phyloP scores from a whole-genome alignment of 2,797 vertebrate species.

The Sebastiscus albofasciatus region DNA sequence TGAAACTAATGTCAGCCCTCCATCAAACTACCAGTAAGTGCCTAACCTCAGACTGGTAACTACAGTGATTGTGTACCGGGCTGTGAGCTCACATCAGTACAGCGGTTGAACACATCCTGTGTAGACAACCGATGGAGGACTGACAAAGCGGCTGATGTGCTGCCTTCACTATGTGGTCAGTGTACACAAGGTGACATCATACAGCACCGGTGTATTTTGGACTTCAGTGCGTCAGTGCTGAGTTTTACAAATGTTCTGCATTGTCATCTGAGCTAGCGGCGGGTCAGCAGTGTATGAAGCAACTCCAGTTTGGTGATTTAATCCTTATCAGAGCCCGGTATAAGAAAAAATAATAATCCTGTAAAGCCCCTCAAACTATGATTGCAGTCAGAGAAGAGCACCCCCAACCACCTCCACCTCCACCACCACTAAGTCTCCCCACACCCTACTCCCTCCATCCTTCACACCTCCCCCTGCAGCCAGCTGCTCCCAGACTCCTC shows the following conservation, averaged over 20 bases:
- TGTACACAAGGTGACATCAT: background rate
- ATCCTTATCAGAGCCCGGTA: slow-evolving; percentile 4
- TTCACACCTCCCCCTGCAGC: slow-evolving; percentile 45
- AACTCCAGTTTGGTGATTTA: slow-evolving; percentile 19
- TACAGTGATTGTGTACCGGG: background rate
- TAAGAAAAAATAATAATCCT: background rate
- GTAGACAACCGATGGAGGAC: background rate
- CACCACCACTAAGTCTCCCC: background rate
- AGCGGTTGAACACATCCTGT: background rate
- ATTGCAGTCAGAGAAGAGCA: slow-evolving; percentile 21
- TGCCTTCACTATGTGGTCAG: background rate
- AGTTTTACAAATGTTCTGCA: slow-evolving; percentile 16
- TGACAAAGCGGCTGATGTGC: background rate
- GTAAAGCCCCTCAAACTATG: slow-evolving; percentile 22
- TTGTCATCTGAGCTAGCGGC: slow-evolving; percentile 19
- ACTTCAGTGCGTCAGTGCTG: background rate
- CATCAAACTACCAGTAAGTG: too few relatives aligned
- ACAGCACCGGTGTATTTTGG: background rate
- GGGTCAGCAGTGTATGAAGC: slow-evolving; percentile 6
- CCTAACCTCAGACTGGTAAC: background rate
- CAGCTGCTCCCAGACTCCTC: slow-evolving; percentile 47
- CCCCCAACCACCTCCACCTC: background rate
- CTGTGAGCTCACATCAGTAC: background rate
- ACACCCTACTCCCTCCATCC: slow-evolving; percentile 4
- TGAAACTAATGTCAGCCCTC: background rate